Percentiles rank a stretch among this genome's conserved stretches.
Evolutionary conservation across 1,140 invertebrate species (phyloP).

Genomic region (Ostrea denselamellosa): DNA sequence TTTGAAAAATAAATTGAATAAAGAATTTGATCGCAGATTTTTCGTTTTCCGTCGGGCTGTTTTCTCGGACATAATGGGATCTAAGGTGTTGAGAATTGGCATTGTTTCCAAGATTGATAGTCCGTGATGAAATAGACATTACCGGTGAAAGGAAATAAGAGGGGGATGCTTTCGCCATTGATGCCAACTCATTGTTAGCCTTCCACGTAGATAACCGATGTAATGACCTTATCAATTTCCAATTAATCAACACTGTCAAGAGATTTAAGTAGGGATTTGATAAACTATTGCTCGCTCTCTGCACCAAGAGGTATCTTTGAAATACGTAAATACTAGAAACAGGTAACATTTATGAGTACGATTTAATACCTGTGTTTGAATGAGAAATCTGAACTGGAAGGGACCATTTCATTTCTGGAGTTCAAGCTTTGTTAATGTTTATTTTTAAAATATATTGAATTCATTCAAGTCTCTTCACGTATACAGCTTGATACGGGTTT

Average conservation of each 20-base stretch:
- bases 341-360: background rate
- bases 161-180: conserved; percentile 22
- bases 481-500: background rate
- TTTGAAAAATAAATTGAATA: conserved; percentile 24
- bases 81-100: conserved; percentile 1
- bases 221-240: conserved; percentile 27
- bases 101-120: conserved; percentile 35
- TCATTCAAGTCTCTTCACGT: background rate
- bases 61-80: conserved; percentile 13
- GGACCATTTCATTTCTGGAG: background rate
- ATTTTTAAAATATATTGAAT: background rate
- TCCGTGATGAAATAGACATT: conserved; percentile 37
- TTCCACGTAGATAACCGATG: background rate
- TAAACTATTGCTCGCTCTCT: background rate
- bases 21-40: background rate
- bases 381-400: background rate
- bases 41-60: background rate
- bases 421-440: background rate
- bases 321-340: background rate
- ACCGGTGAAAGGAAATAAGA: conserved; percentile 24
- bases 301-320: background rate
- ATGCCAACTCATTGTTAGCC: background rate
- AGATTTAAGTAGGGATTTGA: background rate
- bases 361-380: background rate
- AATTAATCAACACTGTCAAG: conserved; percentile 24